Conservation (phyloP, 2,888 invertebrate species). For the Ceraclea dissimilis region DNA sequence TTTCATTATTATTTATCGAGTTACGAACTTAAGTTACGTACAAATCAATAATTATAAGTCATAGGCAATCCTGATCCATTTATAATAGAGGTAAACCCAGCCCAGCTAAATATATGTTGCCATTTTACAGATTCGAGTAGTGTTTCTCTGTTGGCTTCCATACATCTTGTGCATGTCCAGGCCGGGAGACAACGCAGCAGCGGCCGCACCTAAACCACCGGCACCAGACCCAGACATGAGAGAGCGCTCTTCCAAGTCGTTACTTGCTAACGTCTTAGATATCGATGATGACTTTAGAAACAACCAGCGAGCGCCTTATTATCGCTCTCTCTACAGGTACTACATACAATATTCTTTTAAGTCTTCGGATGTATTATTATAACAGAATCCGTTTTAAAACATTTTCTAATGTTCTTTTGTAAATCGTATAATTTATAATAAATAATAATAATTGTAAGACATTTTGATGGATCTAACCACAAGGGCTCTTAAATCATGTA, state of each 20-base stretch:
- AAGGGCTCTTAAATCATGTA: background rate
- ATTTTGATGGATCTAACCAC: background rate
- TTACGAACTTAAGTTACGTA: too few species aligned
- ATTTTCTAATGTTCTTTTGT: too few species aligned
- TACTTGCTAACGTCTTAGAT: constrained; percentile 93
- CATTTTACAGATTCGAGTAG: constrained; percentile 82
- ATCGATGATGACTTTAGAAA: constrained; percentile 94
- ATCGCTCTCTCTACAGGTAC: constrained; percentile 68
- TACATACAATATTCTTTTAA: too few species aligned
- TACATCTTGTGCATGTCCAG: constrained; percentile 92
- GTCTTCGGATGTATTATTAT: background rate
- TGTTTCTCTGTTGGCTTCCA: constrained; percentile 96
- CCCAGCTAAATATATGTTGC: too few species aligned
- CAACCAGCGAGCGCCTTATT: constrained; percentile 65
- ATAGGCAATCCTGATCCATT: too few species aligned
- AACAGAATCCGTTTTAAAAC: background rate
- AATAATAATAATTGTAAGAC: too few species aligned
- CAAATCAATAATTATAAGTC: too few species aligned
- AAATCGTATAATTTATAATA: too few species aligned
- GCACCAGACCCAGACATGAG: constrained; percentile 81
- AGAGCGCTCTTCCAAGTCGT: constrained; percentile 87
- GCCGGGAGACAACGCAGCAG: constrained; percentile 54
- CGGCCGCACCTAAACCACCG: constrained; percentile 64
- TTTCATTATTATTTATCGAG: too few species aligned
- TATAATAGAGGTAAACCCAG: too few species aligned